Conservation (phyloP, 2,797 vertebrate genomes). For the Ctenosaura bakeri region DNA sequence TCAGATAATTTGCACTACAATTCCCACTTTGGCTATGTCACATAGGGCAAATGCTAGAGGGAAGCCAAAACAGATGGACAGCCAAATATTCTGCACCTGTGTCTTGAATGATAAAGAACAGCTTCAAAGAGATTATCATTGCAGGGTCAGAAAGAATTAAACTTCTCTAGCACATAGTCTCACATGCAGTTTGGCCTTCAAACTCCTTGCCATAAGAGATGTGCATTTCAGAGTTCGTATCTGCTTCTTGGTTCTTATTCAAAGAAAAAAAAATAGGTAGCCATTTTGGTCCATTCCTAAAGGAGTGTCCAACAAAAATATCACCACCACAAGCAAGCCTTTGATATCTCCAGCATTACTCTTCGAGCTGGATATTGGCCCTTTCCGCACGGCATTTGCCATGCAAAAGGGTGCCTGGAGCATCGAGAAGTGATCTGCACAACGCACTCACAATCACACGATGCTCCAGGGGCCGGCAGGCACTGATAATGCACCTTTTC, state of each 20-base stretch:
- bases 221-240: slow-evolving; percentile 10
- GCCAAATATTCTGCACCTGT: background rate
- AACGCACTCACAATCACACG: too few relatives aligned
- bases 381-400: too few relatives aligned
- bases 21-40: too few relatives aligned
- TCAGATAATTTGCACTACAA: too few relatives aligned
- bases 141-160: background rate
- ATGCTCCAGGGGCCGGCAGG: too few relatives aligned
- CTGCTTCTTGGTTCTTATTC: slow-evolving; percentile 4
- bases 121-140: background rate
- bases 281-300: too few relatives aligned
- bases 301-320: background rate
- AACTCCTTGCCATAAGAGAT: background rate
- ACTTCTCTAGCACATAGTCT: background rate
- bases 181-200: slow-evolving; percentile 2
- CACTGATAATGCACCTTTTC: too few relatives aligned
- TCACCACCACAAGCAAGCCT: background rate
- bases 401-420: too few relatives aligned
- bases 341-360: background rate
- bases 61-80: background rate
- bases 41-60: background rate
- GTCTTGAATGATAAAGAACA: slow-evolving; percentile 9
- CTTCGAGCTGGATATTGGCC: background rate
- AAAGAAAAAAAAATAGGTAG: too few relatives aligned
- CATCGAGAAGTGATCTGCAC: too few relatives aligned